phyloP scores from a whole-genome alignment of 1,140 invertebrate genomes.

The Neelides sp. region DNA sequence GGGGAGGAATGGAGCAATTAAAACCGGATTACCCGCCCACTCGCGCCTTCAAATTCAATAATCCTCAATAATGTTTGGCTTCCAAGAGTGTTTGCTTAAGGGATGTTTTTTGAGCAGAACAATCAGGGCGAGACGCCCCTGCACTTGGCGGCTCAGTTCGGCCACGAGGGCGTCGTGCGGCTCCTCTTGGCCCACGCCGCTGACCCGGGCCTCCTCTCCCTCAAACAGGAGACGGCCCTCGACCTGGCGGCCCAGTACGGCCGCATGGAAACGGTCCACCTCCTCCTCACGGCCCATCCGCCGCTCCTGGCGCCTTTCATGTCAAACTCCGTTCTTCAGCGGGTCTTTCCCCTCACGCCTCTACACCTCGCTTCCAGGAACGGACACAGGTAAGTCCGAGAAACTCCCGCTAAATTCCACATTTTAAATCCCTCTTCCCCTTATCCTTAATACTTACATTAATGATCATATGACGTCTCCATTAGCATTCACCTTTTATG shows the following conservation, averaged over 20 bases:
- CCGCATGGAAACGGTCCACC: conserved; percentile 75
- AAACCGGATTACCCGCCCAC: too few species aligned
- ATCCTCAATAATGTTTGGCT: too few species aligned
- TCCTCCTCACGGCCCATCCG: conserved; percentile 65
- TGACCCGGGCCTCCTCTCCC: conserved; percentile 79
- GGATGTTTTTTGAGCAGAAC: too few species aligned
- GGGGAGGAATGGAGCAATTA: too few species aligned
- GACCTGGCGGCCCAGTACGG: conserved; percentile 88
- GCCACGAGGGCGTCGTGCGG: conserved; percentile 74
- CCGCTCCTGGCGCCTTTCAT: conserved; percentile 58
- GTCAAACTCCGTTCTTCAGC: conserved; percentile 32
- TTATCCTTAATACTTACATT: too few species aligned
- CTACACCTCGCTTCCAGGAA: conserved; percentile 86
- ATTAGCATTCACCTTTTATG: too few species aligned
- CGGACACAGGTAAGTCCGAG: conserved; percentile 77
- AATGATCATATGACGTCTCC: too few species aligned
- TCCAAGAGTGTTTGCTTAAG: too few species aligned
- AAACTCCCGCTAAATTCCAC: too few species aligned
- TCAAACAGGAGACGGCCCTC: conserved; percentile 75
- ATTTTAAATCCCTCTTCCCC: too few species aligned
- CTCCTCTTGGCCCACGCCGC: conserved; percentile 73
- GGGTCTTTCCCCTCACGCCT: conserved; percentile 67
- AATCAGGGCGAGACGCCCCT: conserved; percentile 64
- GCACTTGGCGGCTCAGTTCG: conserved; percentile 88
- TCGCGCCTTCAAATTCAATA: too few species aligned